Base-by-base conservation (phyloP, 2,888 invertebrate genomes). In the Operophtera brumata region DNA sequence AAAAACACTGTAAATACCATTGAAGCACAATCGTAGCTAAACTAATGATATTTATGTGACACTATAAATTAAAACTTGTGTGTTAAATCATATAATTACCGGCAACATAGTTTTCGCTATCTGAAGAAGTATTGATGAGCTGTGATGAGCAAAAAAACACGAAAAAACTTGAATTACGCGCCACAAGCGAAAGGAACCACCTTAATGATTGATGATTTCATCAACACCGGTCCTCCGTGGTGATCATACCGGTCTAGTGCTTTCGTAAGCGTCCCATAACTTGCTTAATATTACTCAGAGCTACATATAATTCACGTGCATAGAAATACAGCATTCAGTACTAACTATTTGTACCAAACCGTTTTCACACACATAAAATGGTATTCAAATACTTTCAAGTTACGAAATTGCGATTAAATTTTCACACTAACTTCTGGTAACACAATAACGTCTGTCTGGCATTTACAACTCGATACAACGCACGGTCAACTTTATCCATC, bases 351-450 rank as follows among this genome's bases (percentile, higher is more conserved):
- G 59, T 62, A 64, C 54, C 28, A 54, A 64, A 61, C 42, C 53
- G 61, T 61, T 56, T 62, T 62, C 56, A 42, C 50, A 42, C 50
- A 54, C 61, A 54, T 56, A 52, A 61, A 49, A 54, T 42, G 30
- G 30, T 28, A 35, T 35, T 30, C 48, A 50, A 48, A 52, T 43
- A 44, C n/a, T n/a, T 52, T n/a, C 30, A 25, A 53, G 48, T 49
- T 51, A 35, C 46, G 43, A 20, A 20, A 20, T 20, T 20, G 30
- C 48, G 45, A 58, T 55, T 58, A 53, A 52, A 61, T 55, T 47
- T 51, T 44, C 39, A 36, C 28, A 14, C 9, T 42, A 57, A 57
- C 37, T 53, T 50, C 25, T 44, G 34, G 51, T 37, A 46, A 52
- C 52, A 20, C 34, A 52, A 57, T 47, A 43, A 44, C 4, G 20